These are phyloP conservation scores for Melitaea athalia DNA, from an alignment of 2,888 invertebrate species.

Conservation along the genomic window DNA sequence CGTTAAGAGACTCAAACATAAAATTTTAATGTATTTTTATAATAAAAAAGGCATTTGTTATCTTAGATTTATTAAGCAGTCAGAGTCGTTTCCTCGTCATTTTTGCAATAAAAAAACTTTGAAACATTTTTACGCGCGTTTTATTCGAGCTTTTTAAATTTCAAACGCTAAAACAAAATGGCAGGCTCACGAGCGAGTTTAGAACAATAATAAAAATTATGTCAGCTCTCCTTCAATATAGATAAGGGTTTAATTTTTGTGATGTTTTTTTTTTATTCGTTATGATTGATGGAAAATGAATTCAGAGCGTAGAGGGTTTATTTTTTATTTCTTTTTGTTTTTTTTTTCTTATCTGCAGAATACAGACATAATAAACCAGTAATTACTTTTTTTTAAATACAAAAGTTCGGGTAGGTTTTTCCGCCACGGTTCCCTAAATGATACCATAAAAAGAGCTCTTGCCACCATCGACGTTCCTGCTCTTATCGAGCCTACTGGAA, in stretches of 20 bases:
- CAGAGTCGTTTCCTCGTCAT: constrained; percentile 43
- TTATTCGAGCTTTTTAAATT: constrained; percentile 65
- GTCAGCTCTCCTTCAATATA: constrained; percentile 44
- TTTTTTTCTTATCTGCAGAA: no score
- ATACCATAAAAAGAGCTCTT: no score
- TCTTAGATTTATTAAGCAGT: constrained; percentile 42
- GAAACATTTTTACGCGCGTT: constrained; percentile 53
- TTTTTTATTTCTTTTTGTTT: no score
- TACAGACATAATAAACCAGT: no score
- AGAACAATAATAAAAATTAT: constrained; percentile 74
- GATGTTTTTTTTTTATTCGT: constrained; percentile 74
- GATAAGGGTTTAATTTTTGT: constrained; percentile 77
- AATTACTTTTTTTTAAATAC: no score
- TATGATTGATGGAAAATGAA: neutral
- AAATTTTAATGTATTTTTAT: constrained; percentile 40
- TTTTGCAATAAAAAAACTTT: constrained; percentile 52
- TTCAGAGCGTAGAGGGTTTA: neutral
- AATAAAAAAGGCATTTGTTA: constrained; percentile 42
- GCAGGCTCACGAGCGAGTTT: constrained; percentile 57
- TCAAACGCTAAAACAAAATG: constrained; percentile 65
- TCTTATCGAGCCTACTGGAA: no score
- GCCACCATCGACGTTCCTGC: no score
- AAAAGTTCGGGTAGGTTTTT: no score
- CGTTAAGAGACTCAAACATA: constrained; percentile 6
- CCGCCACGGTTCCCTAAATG: no score